These are phyloP conservation scores for Ceratina australensis DNA, from an alignment of 1,140 invertebrate genomes.

Conservation along the genomic window DNA sequence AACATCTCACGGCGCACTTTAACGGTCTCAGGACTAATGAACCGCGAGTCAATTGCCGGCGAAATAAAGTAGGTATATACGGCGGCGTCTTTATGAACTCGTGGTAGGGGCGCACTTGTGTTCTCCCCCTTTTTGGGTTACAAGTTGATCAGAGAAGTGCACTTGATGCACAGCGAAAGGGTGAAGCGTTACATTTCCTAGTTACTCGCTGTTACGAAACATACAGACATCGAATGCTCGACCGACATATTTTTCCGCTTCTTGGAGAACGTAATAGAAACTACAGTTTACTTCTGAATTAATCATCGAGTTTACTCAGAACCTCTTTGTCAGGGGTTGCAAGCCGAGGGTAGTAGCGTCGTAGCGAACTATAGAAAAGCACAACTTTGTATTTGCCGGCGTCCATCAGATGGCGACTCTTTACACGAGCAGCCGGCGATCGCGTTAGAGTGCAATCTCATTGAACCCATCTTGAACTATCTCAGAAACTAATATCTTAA, in stretches of 20 bases:
- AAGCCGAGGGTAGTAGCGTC: background rate
- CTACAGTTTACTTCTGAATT: too few relatives aligned
- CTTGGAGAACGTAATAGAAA: too few relatives aligned
- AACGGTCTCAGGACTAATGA: constrained; percentile 41
- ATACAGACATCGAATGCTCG: too few relatives aligned
- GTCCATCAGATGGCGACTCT: constrained; percentile 68
- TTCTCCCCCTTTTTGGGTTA: constrained; percentile 25
- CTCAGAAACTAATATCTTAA: too few relatives aligned
- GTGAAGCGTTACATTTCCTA: constrained; percentile 41
- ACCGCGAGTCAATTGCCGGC: constrained; percentile 20
- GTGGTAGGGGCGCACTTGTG: constrained; percentile 11
- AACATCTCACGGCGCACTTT: background rate
- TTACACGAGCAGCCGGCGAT: constrained; percentile 36
- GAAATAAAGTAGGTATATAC: constrained; percentile 1
- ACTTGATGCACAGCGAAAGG: background rate
- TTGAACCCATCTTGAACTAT: too few relatives aligned
- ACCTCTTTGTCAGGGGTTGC: too few relatives aligned
- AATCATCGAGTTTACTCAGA: too few relatives aligned
- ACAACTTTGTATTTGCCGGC: constrained; percentile 60
- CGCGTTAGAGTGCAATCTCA: background rate
- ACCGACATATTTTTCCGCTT: background rate
- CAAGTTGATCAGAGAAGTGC: constrained; percentile 37
- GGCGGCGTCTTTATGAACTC: constrained; percentile 23
- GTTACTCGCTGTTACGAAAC: background rate
- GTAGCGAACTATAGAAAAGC: constrained; percentile 10